phyloP scores from a whole-genome alignment of 2,113 vertebrate species.

The Actinemys pallida region DNA sequence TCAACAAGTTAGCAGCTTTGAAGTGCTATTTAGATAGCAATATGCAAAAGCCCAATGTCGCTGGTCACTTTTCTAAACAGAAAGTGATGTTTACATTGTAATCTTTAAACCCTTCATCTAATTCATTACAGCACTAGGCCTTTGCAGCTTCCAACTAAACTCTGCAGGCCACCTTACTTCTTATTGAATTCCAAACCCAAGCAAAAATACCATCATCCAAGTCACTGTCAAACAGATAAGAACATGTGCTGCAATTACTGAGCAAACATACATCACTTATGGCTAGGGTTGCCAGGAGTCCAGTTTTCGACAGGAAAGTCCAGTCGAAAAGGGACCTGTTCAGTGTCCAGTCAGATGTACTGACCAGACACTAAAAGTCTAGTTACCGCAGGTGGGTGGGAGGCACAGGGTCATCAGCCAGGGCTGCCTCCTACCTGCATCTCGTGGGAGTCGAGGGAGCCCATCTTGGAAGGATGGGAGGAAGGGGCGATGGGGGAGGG shows the following conservation, averaged over 20 bases:
- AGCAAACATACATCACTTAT: not conserved
- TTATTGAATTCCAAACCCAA: not conserved
- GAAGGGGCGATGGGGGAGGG: no score
- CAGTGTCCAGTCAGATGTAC: no score
- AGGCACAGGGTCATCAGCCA: no score
- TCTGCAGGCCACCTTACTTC: not conserved
- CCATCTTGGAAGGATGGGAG: no score
- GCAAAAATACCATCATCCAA: not conserved
- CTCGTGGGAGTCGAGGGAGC: no score
- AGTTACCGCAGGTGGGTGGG: no score
- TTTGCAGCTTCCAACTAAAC: not conserved
- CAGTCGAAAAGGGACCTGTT: no score
- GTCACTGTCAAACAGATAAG: not conserved
- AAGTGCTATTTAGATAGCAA: not conserved
- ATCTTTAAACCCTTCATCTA: not conserved
- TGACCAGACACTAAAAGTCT: no score
- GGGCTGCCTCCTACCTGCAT: no score
- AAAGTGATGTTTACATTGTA: not conserved
- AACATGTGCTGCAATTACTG: not conserved
- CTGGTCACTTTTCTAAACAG: not conserved
- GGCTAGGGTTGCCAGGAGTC: not conserved
- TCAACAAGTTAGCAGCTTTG: not conserved
- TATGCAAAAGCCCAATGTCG: not conserved
- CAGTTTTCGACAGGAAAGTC: no score
- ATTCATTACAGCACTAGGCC: not conserved